phyloP scores from a whole-genome alignment of 53 echinoderm and acorn worm genomes.

The Luidia sarsii region DNA sequence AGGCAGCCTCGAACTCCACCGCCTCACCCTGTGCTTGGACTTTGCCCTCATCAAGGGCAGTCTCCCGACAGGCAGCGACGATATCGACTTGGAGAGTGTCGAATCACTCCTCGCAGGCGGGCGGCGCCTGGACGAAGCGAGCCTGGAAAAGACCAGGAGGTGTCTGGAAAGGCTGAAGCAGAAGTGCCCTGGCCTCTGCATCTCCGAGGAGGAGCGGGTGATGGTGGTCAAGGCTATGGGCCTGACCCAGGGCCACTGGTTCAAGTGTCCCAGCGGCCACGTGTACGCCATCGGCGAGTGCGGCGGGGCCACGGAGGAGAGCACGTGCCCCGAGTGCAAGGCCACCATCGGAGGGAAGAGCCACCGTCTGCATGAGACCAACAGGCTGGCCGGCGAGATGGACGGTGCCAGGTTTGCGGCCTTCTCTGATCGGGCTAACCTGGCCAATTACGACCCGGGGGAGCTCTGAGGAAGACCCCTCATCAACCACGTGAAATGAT shows the following conservation, averaged over 20 bases:
- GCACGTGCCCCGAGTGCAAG: constrained; percentile 78
- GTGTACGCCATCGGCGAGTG: constrained; percentile 84
- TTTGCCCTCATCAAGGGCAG: constrained; percentile 2
- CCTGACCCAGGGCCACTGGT: constrained; percentile 70
- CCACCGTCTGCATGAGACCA: constrained; percentile 51
- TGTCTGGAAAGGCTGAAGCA: constrained; percentile 16
- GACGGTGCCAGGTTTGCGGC: constrained; percentile 68
- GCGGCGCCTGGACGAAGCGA: not conserved
- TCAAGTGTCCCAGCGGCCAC: constrained; percentile 75
- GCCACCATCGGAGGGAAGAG: constrained; percentile 59
- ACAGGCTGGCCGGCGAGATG: constrained; percentile 84
- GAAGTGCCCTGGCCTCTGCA: constrained; percentile 35
- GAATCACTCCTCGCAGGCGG: constrained; percentile 41
- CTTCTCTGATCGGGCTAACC: constrained; percentile 65
- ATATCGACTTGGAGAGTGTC: not conserved
- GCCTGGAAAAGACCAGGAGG: not conserved
- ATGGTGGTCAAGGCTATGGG: constrained; percentile 69
- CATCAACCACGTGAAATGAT: too few relatives aligned
- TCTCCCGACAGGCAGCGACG: not conserved
- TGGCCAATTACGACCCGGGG: constrained; percentile 56
- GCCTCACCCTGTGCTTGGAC: constrained; percentile 26
- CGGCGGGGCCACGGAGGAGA: constrained; percentile 61
- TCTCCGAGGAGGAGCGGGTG: constrained; percentile 62
- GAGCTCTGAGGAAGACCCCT: too few relatives aligned
- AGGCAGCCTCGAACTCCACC: constrained; percentile 53